Percentiles rank a stretch among this genome's conserved stretches.
These are phyloP conservation scores for Stenotaenia linearis DNA, from an alignment of 2,888 invertebrate species.

Conservation along the genomic window DNA sequence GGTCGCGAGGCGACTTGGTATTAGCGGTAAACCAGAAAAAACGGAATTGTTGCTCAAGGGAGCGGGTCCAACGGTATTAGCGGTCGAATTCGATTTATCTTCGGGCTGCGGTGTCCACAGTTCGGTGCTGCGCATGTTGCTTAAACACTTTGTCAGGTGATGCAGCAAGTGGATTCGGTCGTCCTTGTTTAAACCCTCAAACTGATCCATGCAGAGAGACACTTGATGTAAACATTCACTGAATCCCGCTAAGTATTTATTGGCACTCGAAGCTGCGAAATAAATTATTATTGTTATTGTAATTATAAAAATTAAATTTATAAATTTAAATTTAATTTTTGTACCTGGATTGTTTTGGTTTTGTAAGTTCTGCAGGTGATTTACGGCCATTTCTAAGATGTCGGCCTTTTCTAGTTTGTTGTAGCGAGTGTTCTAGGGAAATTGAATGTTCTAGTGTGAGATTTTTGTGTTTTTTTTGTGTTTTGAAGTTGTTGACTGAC, in stretches of 20 bases:
- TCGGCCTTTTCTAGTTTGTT: conserved; percentile 24
- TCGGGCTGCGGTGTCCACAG: not conserved
- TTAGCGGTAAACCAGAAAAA: not conserved
- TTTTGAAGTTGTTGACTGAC: too few species aligned
- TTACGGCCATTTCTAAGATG: conserved; percentile 17
- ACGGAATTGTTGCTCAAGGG: not conserved
- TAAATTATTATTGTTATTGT: not conserved
- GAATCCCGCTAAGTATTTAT: not conserved
- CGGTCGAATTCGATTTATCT: not conserved
- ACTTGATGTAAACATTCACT: not conserved
- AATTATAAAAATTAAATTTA: not conserved
- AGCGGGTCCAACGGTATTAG: not conserved
- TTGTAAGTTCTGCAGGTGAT: not conserved
- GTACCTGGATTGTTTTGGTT: not conserved
- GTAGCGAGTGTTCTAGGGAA: conserved; percentile 13
- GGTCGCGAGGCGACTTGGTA: not conserved
- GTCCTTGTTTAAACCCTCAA: not conserved
- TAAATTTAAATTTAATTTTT: not conserved
- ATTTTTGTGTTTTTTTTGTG: too few species aligned
- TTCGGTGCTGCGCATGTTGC: not conserved
- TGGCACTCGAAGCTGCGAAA: not conserved
- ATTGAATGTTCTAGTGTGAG: too few species aligned
- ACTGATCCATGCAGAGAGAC: not conserved
- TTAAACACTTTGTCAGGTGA: not conserved
- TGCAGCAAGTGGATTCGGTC: not conserved